Conservation (phyloP, 2,888 invertebrate species). For the Yponomeuta evonymella region DNA sequence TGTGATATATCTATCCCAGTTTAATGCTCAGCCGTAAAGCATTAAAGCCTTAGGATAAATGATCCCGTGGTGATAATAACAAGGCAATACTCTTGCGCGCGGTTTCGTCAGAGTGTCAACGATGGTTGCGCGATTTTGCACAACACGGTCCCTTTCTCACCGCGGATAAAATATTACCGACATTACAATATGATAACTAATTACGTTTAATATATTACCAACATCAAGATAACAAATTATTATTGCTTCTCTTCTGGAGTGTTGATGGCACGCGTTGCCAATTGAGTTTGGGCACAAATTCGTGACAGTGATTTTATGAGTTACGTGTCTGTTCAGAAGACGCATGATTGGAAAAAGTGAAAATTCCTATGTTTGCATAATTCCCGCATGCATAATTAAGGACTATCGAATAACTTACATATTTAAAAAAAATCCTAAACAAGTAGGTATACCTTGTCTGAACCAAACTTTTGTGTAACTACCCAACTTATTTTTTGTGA, state of each 20-base stretch:
- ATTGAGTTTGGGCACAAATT: background rate
- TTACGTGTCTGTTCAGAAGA: background rate
- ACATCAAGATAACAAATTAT: background rate
- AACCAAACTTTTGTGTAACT: background rate
- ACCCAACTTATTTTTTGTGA: background rate
- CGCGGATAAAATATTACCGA: constrained; percentile 3
- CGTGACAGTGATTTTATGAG: constrained; percentile 6
- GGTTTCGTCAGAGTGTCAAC: constrained; percentile 41
- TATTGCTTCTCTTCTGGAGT: background rate
- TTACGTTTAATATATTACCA: constrained; percentile 1
- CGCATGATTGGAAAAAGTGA: constrained; percentile 10
- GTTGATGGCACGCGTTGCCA: background rate
- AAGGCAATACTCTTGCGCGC: constrained; percentile 24
- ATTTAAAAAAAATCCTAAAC: background rate
- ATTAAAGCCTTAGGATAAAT: constrained; percentile 28
- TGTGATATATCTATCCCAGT: background rate
- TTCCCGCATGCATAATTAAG: background rate
- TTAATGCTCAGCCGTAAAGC: constrained; percentile 9
- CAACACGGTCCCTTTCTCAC: constrained; percentile 21
- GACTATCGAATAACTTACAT: background rate
- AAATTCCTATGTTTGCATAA: constrained; percentile 5
- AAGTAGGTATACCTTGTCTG: background rate
- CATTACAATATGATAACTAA: constrained; percentile 9
- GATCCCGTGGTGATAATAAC: constrained; percentile 28
- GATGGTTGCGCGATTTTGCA: constrained; percentile 35